These are phyloP conservation scores for Oriolus oriolus DNA, from an alignment of 2,113 vertebrate genomes.

Conservation along the genomic window DNA sequence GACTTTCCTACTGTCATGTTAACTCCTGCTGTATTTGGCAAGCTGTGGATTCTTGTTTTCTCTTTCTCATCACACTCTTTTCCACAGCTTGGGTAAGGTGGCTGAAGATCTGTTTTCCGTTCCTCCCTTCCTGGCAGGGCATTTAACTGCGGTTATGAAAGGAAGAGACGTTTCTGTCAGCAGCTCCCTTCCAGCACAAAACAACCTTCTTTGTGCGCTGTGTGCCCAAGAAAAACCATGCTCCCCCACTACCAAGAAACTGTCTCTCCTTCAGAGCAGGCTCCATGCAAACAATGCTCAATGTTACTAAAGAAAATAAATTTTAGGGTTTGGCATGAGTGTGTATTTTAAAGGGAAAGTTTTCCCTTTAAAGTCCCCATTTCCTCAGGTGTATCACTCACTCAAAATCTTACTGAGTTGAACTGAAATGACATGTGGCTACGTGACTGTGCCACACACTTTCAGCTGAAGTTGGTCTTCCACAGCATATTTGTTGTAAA, in stretches of 20 bases:
- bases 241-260: background rate
- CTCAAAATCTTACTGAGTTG: background rate
- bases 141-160: background rate
- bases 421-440: background rate
- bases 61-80: background rate
- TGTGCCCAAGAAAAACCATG: background rate
- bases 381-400: background rate
- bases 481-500: background rate
- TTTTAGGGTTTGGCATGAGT: background rate
- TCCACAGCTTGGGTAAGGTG: conserved; percentile 10
- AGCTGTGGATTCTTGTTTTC: conserved; percentile 8
- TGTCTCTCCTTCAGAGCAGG: background rate
- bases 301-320: background rate
- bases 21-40: background rate
- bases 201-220: background rate
- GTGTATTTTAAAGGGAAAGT: background rate
- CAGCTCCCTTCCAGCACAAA: conserved; percentile 24
- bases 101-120: conserved; percentile 17
- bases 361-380: background rate
- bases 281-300: background rate
- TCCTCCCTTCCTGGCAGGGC: conserved; percentile 35
- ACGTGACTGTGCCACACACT: fast-evolving
- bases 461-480: background rate
- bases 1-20: background rate
- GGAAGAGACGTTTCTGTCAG: conserved; percentile 23